Conservation (phyloP, 2,888 invertebrate species). For the Baccha elongata region DNA sequence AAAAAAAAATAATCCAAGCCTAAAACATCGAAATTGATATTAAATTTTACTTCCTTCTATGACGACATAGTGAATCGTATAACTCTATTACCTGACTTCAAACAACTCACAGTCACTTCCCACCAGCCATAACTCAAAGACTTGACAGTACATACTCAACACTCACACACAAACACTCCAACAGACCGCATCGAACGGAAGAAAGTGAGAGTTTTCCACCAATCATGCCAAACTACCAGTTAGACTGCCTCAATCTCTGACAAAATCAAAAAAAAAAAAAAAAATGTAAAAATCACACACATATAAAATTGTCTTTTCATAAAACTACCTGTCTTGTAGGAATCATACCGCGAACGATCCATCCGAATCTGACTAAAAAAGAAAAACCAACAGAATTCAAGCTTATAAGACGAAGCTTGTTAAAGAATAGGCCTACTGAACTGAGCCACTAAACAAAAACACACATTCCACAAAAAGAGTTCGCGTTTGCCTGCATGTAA, state of each 20-base stretch:
- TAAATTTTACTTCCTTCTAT: conserved; percentile 69
- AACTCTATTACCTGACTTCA: conserved; percentile 50
- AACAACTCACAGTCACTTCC: conserved; percentile 13
- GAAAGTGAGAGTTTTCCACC: conserved; percentile 73
- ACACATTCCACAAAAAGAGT: conserved; percentile 57
- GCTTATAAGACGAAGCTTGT: conserved; percentile 41
- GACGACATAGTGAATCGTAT: conserved; percentile 58
- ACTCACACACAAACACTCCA: conserved; percentile 14
- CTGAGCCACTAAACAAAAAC: conserved; percentile 49
- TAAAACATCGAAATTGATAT: conserved; percentile 39
- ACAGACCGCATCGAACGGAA: conserved; percentile 69
- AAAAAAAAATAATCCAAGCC: conserved; percentile 6
- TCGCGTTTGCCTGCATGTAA: conserved; percentile 4
- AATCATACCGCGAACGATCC: conserved; percentile 53
- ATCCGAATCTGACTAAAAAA: conserved; percentile 43
- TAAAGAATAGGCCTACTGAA: conserved; percentile 73
- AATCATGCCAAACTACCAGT: conserved; percentile 68
- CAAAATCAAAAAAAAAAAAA: conserved; percentile 1
- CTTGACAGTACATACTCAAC: background rate
- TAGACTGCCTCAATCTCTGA: conserved; percentile 57
- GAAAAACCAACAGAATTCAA: conserved; percentile 37
- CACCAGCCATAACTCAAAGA: conserved; percentile 22
- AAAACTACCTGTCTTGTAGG: conserved; percentile 33
- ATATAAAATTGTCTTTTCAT: background rate
- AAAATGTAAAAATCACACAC: conserved; percentile 11